A percentile compares a stretch with the other conserved stretches of the same genome.
Conservation (phyloP, 2,113 vertebrate genomes). For the Esox niger region DNA sequence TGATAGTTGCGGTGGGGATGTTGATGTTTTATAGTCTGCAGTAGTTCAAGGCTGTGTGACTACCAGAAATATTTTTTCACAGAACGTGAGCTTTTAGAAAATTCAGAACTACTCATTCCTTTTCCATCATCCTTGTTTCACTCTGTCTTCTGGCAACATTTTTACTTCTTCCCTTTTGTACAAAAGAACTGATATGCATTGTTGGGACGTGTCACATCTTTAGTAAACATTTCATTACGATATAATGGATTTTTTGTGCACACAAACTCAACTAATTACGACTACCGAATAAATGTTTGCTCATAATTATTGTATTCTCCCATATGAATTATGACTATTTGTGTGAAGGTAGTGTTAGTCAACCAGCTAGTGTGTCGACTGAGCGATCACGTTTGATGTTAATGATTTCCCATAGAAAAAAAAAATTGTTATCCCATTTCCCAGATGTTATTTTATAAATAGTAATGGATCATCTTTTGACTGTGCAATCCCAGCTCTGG, state of each 20-base stretch:
- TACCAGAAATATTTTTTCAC: constrained; percentile 42
- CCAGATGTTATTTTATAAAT: constrained; percentile 31
- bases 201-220: no score
- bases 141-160: no score
- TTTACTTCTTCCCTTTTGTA: neutral
- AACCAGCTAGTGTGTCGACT: no score
- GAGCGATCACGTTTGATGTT: constrained; percentile 24
- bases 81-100: constrained; percentile 24
- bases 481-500: constrained; percentile 27
- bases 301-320: neutral
- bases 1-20: no score
- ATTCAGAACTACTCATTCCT: constrained; percentile 39
- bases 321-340: constrained; percentile 2
- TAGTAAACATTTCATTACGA: no score
- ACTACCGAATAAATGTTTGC: no score
- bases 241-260: no score
- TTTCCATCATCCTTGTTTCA: neutral
- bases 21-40: neutral
- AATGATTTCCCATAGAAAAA: constrained; percentile 23
- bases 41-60: neutral
- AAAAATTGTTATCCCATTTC: constrained; percentile 10
- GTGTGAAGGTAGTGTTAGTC: no score
- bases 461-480: constrained; percentile 19
- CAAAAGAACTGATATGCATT: no score
- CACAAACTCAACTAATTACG: no score